Conservation (phyloP, 2,797 vertebrate species). For the Toxotes lorentzi region DNA sequence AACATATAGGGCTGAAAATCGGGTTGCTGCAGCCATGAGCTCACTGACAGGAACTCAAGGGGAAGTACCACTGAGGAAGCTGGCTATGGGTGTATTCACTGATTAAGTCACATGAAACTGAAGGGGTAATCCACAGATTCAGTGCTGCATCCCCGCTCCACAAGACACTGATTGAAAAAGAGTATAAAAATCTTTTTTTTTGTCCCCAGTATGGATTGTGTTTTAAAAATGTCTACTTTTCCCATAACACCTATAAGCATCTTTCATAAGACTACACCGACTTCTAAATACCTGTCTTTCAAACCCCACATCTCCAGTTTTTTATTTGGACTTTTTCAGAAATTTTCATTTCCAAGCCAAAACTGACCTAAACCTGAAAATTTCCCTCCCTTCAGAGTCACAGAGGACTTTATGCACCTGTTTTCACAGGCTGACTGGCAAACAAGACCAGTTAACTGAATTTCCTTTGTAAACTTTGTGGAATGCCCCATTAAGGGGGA, state of each 20-base stretch:
- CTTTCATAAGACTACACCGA: neutral
- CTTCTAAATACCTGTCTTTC: neutral
- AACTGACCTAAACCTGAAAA: constrained; percentile 10
- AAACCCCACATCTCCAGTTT: neutral
- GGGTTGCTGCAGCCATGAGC: neutral
- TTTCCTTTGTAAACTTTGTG: neutral
- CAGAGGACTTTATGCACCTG: constrained; percentile 7
- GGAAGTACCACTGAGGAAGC: neutral
- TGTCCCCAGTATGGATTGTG: neutral
- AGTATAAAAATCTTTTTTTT: neutral
- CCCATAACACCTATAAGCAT: neutral
- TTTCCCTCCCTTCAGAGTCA: neutral
- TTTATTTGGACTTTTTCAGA: neutral
- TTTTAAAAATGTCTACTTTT: neutral
- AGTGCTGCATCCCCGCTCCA: neutral
- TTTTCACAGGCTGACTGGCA: neutral
- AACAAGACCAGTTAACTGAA: neutral
- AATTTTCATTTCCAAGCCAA: neutral
- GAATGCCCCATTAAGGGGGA: constrained; percentile 9
- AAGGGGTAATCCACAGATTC: neutral
- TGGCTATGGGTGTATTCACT: neutral
- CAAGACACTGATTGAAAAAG: neutral
- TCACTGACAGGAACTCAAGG: neutral
- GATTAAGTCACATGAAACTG: neutral
- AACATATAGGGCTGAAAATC: neutral